Evolutionary conservation across 2,888 invertebrate genomes (phyloP), one percentile per base, ranked within the genome.

Genomic region (Blastobasis adustella): DNA sequence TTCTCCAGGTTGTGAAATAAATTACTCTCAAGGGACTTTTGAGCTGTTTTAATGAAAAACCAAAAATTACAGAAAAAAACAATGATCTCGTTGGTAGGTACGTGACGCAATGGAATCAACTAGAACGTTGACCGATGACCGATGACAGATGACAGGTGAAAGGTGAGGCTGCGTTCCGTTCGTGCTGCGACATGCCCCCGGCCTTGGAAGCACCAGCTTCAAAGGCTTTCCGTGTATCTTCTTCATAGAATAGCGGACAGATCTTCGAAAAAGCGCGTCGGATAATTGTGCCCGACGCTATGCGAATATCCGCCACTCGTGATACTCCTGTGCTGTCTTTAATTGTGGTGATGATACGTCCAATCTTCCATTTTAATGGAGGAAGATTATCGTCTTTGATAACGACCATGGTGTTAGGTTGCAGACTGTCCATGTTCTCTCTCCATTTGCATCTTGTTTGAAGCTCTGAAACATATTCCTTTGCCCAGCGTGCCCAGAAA

Each of bases 231-330:
- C 23, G 23, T 23, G 23, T 23, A 23, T 23, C 23, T 2, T 23
- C 23, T 23, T 23, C 23, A 23, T 23, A 3, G 1, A 23, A 23
- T 23, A 46, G 45, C 45, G 45, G 45, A n/a, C 45, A 46, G 37
- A 46, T 46, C 37, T 46, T 46, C n/a, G 45, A 36, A 46, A 46
- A 46, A 7, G 45, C 49, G 5, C 56, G 52, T 7, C 42, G n/a
- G n/a, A 56, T 45, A 36, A 53, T 41, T 23, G 23, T 23, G 6
- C 56, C 58, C 7, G 40, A 6, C 7, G 53, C 36, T 2, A 43
- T 52, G 6, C 45, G 50, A 9, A 58, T 49, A 8, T 49, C 49
- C 4, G 54, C 59, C 4, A 57, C 56, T 42, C 59, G 36, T 6
- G 55, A 38, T 5, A 56, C 37, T 6, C 54, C 56, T 36, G 55